Conservation (phyloP, 2,888 invertebrate genomes). For the Lithosia quadra region DNA sequence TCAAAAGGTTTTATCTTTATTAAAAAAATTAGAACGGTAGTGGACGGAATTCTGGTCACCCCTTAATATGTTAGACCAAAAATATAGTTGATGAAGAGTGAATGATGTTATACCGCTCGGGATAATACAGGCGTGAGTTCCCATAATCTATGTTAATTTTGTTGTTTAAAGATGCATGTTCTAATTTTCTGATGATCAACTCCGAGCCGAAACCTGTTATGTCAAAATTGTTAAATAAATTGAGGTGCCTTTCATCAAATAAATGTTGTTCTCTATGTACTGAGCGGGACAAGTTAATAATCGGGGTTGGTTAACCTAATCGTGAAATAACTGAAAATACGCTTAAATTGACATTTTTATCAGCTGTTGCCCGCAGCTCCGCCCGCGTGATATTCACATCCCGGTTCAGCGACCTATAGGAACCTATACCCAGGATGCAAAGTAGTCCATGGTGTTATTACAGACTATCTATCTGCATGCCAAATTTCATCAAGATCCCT, state of each 20-base stretch:
- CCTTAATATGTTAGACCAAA: not conserved
- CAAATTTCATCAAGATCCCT: too few species aligned
- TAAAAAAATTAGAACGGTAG: not conserved
- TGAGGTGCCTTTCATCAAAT: not conserved
- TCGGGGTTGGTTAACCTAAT: not conserved
- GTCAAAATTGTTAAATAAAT: slow-evolving; percentile 4
- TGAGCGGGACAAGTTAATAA: not conserved
- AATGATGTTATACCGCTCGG: not conserved
- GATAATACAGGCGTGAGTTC: not conserved
- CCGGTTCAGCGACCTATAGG: too few species aligned
- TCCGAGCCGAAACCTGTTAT: not conserved
- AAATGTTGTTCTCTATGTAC: not conserved
- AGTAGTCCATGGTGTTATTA: too few species aligned
- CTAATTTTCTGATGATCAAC: slow-evolving; percentile 4
- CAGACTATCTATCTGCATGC: too few species aligned
- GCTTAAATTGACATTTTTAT: too few species aligned
- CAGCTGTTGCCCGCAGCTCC: too few species aligned
- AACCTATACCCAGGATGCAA: too few species aligned
- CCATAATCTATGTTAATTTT: not conserved
- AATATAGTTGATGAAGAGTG: not conserved
- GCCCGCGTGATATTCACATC: too few species aligned
- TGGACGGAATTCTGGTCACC: not conserved
- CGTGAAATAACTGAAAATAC: too few species aligned
- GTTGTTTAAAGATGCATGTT: not conserved
- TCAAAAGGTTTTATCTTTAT: too few species aligned